A percentile compares a stretch with the other conserved stretches of the same genome.
Conservation (phyloP, 2,113 vertebrate species). For the Sturnira hondurensis region DNA sequence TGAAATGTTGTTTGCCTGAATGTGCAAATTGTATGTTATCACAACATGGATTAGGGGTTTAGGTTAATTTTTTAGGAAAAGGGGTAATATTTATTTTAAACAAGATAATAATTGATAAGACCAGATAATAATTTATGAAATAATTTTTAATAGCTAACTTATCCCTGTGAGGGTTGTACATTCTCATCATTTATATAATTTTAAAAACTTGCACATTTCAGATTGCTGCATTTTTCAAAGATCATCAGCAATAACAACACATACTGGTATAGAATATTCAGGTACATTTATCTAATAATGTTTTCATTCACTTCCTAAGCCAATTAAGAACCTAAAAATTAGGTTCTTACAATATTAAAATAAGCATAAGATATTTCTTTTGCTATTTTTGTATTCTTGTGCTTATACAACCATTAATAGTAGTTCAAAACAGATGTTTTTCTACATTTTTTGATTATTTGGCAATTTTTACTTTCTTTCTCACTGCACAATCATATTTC, state of each 20-base stretch:
- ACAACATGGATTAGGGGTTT: not conserved
- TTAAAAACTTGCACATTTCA: not conserved
- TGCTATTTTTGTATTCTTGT: constrained; percentile 17
- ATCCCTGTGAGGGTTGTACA: not conserved
- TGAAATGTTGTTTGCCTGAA: not conserved
- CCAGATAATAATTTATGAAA: not conserved
- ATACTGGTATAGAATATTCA: not conserved
- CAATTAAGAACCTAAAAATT: not conserved
- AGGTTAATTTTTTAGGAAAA: not conserved
- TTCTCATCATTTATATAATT: not conserved
- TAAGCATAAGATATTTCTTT: not conserved
- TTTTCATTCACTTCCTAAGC: not conserved
- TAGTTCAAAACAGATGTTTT: constrained; percentile 21
- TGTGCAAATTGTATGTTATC: not conserved
- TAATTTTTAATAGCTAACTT: not conserved
- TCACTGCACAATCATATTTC: not conserved
- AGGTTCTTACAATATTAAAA: not conserved
- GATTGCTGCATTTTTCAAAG: not conserved
- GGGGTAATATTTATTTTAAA: not conserved
- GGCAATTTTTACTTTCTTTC: not conserved
- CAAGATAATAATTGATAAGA: not conserved
- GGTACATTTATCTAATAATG: not conserved
- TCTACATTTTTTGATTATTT: constrained; percentile 24
- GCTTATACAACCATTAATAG: not conserved
- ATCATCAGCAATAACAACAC: not conserved